Percentiles rank a stretch among this genome's conserved stretches.
Conservation (phyloP, 2,797 vertebrate species). For the Acrossocheilus fasciatus region DNA sequence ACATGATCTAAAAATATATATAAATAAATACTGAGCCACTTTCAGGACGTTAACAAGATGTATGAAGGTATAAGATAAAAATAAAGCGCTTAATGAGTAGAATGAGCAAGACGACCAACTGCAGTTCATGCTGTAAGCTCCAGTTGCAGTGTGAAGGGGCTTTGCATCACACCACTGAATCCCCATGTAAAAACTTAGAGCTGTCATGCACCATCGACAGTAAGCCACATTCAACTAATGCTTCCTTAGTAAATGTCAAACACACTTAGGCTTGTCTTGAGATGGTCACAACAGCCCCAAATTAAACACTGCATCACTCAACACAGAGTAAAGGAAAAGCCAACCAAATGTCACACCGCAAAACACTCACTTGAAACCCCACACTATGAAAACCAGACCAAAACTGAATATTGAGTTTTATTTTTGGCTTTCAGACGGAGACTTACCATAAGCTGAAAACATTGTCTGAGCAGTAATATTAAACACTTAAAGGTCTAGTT, state of each 20-base stretch:
- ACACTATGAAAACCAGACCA: neutral
- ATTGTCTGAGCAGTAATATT: neutral
- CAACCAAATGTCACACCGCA: slow-evolving; percentile 48
- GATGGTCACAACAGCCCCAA: slow-evolving; percentile 73
- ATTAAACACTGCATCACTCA: slow-evolving; percentile 76
- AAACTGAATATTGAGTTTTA: neutral
- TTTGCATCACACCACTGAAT: slow-evolving; percentile 91
- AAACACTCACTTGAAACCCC: slow-evolving; percentile 46
- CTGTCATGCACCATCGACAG: slow-evolving; percentile 75
- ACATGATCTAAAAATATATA: neutral
- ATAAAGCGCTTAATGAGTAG: slow-evolving; percentile 1
- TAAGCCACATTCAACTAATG: slow-evolving; percentile 68
- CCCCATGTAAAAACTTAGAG: slow-evolving; percentile 84
- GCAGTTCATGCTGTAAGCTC: slow-evolving; percentile 44
- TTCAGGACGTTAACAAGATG: neutral
- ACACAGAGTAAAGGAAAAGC: slow-evolving; percentile 51
- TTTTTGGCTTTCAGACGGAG: neutral
- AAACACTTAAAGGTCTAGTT: neutral
- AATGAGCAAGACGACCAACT: slow-evolving; percentile 40
- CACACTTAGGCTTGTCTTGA: slow-evolving; percentile 62
- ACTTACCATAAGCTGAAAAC: slow-evolving; percentile 1
- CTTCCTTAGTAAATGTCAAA: slow-evolving; percentile 60
- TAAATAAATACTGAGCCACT: neutral
- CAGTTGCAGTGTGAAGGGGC: slow-evolving; percentile 78
- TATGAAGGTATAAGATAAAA: neutral